Conservation (phyloP, 2,113 vertebrate genomes). For the Nothobranchius furzeri region DNA sequence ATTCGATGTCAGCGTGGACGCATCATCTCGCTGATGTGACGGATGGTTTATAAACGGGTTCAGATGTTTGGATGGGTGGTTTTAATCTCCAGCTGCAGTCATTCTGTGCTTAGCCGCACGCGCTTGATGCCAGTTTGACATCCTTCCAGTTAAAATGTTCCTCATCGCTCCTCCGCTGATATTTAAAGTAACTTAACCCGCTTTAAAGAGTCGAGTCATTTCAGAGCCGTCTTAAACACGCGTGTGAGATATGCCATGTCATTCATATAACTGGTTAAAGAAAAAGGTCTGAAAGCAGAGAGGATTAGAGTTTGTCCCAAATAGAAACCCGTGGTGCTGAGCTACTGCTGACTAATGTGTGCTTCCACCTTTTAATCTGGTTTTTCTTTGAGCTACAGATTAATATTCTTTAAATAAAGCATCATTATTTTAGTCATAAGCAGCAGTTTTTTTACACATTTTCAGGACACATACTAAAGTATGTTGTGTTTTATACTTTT, state of each 20-base stretch:
- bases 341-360: too few species aligned
- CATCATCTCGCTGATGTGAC: not conserved
- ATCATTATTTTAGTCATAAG: not conserved
- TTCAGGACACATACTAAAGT: too few species aligned
- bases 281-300: too few species aligned
- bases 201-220: not conserved
- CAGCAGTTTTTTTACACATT: too few species aligned
- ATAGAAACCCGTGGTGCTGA: not conserved
- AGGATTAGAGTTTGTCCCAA: not conserved
- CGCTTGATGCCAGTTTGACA: too few species aligned
- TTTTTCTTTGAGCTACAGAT: not conserved
- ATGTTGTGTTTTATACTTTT: too few species aligned
- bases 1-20: not conserved
- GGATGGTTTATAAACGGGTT: not conserved
- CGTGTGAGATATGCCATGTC: not conserved
- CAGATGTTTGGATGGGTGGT: too few species aligned
- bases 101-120: not conserved
- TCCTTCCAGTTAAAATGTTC: not conserved
- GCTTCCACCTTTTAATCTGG: not conserved
- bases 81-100: not conserved
- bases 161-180: not conserved
- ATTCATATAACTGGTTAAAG: too few species aligned
- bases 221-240: not conserved
- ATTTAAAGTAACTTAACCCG: not conserved
- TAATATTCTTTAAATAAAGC: not conserved